These are phyloP conservation scores for Rhinella marina DNA, from an alignment of 2,797 vertebrate species.

Conservation along the genomic window DNA sequence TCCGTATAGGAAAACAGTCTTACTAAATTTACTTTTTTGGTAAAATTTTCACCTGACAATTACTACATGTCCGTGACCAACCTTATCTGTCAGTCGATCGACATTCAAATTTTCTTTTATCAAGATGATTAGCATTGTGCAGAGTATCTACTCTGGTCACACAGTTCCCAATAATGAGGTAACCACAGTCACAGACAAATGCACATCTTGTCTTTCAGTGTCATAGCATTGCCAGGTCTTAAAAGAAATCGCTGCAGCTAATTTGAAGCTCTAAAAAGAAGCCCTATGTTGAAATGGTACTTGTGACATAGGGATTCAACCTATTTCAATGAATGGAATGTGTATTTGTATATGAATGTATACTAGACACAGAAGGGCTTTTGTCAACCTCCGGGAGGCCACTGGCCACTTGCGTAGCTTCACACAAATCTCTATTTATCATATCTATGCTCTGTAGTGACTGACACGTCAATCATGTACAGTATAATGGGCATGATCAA, in stretches of 20 bases:
- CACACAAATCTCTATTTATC: conserved; percentile 70
- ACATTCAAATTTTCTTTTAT: background rate
- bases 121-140: background rate
- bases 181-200: background rate
- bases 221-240: background rate
- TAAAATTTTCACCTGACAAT: background rate
- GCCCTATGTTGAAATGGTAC: background rate
- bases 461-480: conserved; percentile 67
- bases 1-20: background rate
- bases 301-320: background rate
- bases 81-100: background rate
- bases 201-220: background rate
- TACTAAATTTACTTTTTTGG: background rate
- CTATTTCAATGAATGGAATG: conserved; percentile 29
- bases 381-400: conserved; percentile 58
- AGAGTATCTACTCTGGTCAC: background rate
- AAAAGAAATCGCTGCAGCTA: background rate
- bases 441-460: conserved; percentile 65
- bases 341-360: conserved; percentile 53
- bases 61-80: background rate
- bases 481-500: conserved; percentile 60
- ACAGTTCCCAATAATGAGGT: background rate
- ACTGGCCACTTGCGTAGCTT: conserved; percentile 56
- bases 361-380: conserved; percentile 64
- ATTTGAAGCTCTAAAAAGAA: background rate